Evolutionary conservation across 2,113 vertebrate genomes (phyloP).

Genomic region (Halcyon senegalensis): DNA sequence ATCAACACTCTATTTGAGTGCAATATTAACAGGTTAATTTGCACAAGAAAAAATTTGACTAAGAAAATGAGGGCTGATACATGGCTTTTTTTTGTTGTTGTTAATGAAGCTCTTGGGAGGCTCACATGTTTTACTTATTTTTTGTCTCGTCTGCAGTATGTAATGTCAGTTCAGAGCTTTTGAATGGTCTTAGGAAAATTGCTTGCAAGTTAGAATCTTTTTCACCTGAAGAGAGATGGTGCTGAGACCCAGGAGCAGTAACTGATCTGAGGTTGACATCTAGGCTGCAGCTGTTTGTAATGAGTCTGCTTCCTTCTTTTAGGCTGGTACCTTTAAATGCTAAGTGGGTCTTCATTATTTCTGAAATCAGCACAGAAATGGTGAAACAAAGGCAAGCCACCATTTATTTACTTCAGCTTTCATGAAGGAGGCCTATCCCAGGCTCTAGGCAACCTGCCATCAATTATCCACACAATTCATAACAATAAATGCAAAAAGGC

Average conservation of each 20-base stretch:
- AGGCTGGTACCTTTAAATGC: neutral
- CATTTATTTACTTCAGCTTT: neutral
- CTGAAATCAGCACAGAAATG: neutral
- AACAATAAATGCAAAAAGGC: conserved; percentile 10
- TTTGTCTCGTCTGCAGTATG: neutral
- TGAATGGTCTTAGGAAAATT: neutral
- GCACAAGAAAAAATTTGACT: neutral
- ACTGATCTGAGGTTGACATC: neutral
- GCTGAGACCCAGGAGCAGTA: neutral
- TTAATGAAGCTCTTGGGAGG: neutral
- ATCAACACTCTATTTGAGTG: neutral
- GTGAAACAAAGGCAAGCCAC: neutral
- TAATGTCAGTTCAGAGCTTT: neutral
- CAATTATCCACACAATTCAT: conserved; percentile 21
- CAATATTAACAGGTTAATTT: neutral
- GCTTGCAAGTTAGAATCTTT: neutral
- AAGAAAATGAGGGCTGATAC: neutral
- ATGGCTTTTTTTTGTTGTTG: neutral
- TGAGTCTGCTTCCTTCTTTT: neutral
- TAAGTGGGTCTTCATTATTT: neutral
- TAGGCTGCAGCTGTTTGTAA: neutral
- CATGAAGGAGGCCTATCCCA: neutral
- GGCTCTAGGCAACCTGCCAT: conserved; percentile 26
- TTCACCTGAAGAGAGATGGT: neutral
- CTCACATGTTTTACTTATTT: neutral